phyloP scores from a whole-genome alignment of 2,888 invertebrate species.

The Anthoptus insignis region DNA sequence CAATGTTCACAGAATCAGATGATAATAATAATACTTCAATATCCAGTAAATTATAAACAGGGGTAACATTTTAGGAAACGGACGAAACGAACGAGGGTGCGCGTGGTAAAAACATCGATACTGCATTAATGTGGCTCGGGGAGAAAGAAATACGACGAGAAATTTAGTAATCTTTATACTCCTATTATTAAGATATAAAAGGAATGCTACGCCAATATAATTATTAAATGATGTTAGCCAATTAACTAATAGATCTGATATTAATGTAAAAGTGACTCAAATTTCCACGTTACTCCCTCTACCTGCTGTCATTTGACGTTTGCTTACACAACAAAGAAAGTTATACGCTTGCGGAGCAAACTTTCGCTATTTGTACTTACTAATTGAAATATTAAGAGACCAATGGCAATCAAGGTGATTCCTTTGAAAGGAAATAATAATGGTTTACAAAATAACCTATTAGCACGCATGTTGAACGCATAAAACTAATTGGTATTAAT shows the following conservation, averaged over 20 bases:
- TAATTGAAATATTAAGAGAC: slow-evolving; percentile 14
- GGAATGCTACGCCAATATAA: neutral
- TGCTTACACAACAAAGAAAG: slow-evolving; percentile 86
- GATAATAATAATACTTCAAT: slow-evolving; percentile 27
- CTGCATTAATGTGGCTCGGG: slow-evolving; percentile 61
- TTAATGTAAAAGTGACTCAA: slow-evolving; percentile 74
- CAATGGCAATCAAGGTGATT: slow-evolving; percentile 7
- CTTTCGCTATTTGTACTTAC: slow-evolving; percentile 79
- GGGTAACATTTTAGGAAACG: slow-evolving; percentile 67
- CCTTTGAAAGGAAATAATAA: slow-evolving; percentile 15
- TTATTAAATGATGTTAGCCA: neutral
- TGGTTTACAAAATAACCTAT: slow-evolving; percentile 20
- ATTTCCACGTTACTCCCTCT: slow-evolving; percentile 83
- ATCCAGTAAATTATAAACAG: slow-evolving; percentile 40
- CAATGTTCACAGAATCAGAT: slow-evolving; percentile 1
- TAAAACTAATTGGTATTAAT: slow-evolving; percentile 41
- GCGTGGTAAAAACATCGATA: slow-evolving; percentile 75
- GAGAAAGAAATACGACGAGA: slow-evolving; percentile 33
- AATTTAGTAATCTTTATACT: slow-evolving; percentile 18
- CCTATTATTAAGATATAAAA: neutral
- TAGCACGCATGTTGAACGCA: slow-evolving; percentile 9
- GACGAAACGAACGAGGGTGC: slow-evolving; percentile 74
- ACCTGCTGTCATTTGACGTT: slow-evolving; percentile 72
- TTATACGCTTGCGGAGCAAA: slow-evolving; percentile 78
- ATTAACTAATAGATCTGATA: slow-evolving; percentile 55